Conservation (phyloP, 1,140 invertebrate species). For the Penaeus indicus region DNA sequence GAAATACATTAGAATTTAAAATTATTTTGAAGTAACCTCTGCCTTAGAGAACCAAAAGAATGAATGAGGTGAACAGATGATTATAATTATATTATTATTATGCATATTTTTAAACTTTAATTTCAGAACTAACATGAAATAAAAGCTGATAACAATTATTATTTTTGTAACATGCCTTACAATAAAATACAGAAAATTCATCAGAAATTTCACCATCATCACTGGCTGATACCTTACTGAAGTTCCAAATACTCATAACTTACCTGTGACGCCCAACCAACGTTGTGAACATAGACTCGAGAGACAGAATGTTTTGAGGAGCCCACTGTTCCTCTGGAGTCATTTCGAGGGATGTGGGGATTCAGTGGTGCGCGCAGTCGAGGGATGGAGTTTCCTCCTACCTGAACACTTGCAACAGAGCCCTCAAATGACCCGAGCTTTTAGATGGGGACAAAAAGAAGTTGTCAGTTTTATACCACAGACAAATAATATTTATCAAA, state of each 20-base stretch:
- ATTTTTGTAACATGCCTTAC: background rate
- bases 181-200: background rate
- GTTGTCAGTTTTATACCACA: background rate
- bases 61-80: too few species aligned
- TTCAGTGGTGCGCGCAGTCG: background rate
- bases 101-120: too few species aligned
- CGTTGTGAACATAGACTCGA: constrained; percentile 41
- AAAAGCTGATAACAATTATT: background rate
- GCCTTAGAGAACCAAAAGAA: too few species aligned
- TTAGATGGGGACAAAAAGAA: background rate
- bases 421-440: constrained; percentile 55
- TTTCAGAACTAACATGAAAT: too few species aligned
- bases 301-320: background rate
- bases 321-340: background rate
- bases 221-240: background rate
- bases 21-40: too few species aligned
- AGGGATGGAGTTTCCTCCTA: background rate
- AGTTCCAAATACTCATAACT: background rate
- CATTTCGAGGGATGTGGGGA: constrained; percentile 13
- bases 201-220: background rate
- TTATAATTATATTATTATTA: too few species aligned
- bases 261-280: constrained; percentile 55
- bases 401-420: constrained; percentile 33
- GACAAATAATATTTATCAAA: background rate
- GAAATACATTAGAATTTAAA: too few species aligned